Percentiles rank a stretch among this genome's conserved stretches.
Conservation (phyloP, 2,113 vertebrate species). For the Rhineura floridana region DNA sequence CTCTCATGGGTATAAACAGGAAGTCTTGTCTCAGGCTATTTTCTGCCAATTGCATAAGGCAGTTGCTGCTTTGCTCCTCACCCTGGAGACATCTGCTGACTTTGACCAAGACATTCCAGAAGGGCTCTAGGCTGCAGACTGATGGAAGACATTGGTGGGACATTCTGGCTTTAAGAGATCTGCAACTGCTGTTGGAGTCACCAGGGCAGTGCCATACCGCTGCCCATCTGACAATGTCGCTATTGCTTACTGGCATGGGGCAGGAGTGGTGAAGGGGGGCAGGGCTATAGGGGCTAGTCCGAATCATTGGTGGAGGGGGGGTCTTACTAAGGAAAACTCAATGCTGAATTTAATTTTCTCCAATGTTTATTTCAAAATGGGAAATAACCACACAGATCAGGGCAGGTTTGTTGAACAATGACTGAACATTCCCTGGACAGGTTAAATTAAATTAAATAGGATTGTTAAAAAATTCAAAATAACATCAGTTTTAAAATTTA, state of each 20-base stretch:
- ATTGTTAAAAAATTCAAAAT: too few relatives aligned
- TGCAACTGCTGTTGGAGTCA: too few relatives aligned
- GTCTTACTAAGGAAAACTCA: neutral
- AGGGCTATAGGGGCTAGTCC: neutral
- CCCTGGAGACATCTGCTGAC: neutral
- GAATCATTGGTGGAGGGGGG: neutral
- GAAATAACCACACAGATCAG: slow-evolving; percentile 14
- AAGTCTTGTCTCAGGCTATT: neutral
- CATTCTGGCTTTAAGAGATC: neutral
- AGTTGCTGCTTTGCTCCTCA: neutral
- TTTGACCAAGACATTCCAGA: neutral
- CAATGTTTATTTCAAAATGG: slow-evolving; percentile 17
- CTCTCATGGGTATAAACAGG: neutral
- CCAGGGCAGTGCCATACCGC: too few relatives aligned
- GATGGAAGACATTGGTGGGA: neutral
- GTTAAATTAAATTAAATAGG: too few relatives aligned
- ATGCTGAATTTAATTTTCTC: neutral
- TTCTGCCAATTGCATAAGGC: neutral
- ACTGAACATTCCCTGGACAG: too few relatives aligned
- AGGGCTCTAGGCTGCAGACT: neutral
- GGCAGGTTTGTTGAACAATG: slow-evolving; percentile 17
- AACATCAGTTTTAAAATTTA: too few relatives aligned
- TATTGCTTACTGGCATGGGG: too few relatives aligned
- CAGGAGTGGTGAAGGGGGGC: too few relatives aligned
- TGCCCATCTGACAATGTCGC: too few relatives aligned